Conservation (phyloP, 2,113 vertebrate species). For the Lepus europaeus region DNA sequence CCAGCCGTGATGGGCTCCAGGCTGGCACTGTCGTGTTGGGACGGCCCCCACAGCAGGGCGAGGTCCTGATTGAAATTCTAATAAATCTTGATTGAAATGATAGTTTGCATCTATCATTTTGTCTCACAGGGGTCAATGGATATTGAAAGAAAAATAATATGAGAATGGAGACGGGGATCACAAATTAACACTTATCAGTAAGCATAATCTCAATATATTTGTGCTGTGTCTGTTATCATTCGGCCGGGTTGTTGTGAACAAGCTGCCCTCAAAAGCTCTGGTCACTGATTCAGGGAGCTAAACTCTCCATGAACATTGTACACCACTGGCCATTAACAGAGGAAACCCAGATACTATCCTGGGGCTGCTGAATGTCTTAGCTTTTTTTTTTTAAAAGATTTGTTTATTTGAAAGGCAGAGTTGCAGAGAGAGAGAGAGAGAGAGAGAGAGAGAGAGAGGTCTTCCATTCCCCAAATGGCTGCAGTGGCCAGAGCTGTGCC, state of each 20-base stretch:
- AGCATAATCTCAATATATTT: too few species aligned
- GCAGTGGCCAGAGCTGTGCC: too few species aligned
- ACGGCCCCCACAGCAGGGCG: too few species aligned
- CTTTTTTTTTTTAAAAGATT: too few species aligned
- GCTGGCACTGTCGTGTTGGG: background rate
- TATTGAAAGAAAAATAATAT: background rate
- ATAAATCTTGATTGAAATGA: too few species aligned
- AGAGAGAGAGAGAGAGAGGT: too few species aligned
- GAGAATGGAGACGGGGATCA: background rate
- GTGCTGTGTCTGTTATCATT: background rate
- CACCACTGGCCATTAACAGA: background rate
- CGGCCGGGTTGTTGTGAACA: background rate
- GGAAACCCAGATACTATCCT: background rate
- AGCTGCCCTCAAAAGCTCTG: background rate
- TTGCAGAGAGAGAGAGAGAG: too few species aligned
- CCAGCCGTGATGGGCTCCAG: background rate
- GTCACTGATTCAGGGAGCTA: background rate
- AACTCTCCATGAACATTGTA: background rate
- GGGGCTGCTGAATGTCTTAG: too few species aligned
- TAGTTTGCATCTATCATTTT: background rate
- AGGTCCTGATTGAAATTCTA: too few species aligned
- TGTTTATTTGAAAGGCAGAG: too few species aligned
- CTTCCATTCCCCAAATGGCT: too few species aligned
- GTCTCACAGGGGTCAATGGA: background rate
- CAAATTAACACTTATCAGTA: background rate